A percentile compares a stretch with the other conserved stretches of the same genome.
Evolutionary conservation across 2,113 vertebrate genomes (phyloP).

Genomic region (Pachyramphus minor): DNA sequence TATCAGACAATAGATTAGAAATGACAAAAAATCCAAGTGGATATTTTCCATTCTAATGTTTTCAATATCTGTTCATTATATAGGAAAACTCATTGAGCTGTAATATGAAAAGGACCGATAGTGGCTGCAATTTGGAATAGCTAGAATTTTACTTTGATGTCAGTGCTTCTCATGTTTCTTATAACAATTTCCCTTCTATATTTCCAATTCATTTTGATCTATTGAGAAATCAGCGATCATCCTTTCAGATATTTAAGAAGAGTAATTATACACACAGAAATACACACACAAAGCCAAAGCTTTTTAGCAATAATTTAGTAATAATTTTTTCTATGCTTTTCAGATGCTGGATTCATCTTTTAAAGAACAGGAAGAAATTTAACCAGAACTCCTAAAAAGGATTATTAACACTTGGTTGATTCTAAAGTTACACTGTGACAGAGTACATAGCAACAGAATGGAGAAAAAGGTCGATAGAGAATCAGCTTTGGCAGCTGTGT

Average conservation of each 20-base stretch:
- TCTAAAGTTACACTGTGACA: background rate
- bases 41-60: background rate
- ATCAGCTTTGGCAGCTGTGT: background rate
- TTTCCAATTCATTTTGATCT: background rate
- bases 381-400: background rate
- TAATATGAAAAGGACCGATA: background rate
- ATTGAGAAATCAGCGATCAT: background rate
- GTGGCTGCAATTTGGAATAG: background rate
- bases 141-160: background rate
- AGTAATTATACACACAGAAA: background rate
- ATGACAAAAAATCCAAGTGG: background rate
- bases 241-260: background rate
- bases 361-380: background rate
- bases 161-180: background rate
- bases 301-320: background rate
- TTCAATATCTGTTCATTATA: background rate
- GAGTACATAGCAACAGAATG: background rate
- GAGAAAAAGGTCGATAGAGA: background rate
- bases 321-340: background rate
- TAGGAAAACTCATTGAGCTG: background rate
- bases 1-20: background rate
- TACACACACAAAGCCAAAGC: background rate
- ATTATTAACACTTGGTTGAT: background rate
- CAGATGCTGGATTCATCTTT: background rate
- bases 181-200: background rate